Evolutionary conservation across 2,888 invertebrate species (phyloP), one percentile per base, ranked within the genome.

Genomic region (Drosophila aldrichi): DNA sequence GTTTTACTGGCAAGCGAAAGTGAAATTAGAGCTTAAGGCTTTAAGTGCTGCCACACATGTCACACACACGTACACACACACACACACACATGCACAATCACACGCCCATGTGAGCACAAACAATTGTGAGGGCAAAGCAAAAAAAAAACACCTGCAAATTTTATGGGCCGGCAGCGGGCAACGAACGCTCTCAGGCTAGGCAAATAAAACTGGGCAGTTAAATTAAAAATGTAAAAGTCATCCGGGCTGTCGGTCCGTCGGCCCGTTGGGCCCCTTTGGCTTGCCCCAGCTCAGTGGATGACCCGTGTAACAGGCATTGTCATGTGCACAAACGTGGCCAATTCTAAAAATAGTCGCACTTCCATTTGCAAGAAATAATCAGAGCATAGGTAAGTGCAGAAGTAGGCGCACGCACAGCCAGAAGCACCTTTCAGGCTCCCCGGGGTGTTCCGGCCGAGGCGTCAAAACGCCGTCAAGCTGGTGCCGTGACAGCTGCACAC

Each of bases 171-270:
- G 22, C 57, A 58, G 29, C 43, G 58, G 48, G 51, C 64, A 54
- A 52, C 72, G 40, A 59, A 71, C 67, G 67, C 67, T 59, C 63
- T 46, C 46, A 46, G 61, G 74, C 79, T 74, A 79, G 77, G 77
- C 85, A 82, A 80, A 82, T 79, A 77, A 77, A 84, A 82, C 73
- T 64, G 74, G 69, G 76, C 80, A 72, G 74, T 82, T 70, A 77
- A 81, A 86, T 85, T 79, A 85, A 76, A 83, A 77, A 77, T 77
- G 70, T 62, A 74, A 77, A 67, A 73, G 70, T 61, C 64, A 71
- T 66, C 57, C 67, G 38, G 38, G 41, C 43, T 44, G 54, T 14
- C 25, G n/a, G 34, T 18, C 20, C 14, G 51, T 1, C 14, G 20
- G 38, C n/a, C 41, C 44, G 61, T 25, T 4, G 48, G 32, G n/a